A percentile compares a stretch with the other conserved stretches of the same genome.
phyloP scores from a whole-genome alignment of 2,797 vertebrate genomes.

The Myotis pilosus region DNA sequence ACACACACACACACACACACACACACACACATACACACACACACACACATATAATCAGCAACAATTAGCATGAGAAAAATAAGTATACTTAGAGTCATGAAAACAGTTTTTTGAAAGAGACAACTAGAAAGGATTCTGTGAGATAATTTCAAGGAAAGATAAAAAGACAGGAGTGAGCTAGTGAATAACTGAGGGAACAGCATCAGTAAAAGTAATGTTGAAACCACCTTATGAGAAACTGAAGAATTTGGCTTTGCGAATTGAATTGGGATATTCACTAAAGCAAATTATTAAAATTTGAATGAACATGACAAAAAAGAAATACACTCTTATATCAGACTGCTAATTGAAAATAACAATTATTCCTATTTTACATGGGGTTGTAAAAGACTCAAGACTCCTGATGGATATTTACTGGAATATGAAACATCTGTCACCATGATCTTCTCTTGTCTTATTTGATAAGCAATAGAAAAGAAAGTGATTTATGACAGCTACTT shows the following conservation, averaged over 20 bases:
- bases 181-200: rapidly evolving
- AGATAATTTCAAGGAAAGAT: not conserved
- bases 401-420: not conserved
- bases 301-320: not conserved
- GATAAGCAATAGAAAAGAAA: not conserved
- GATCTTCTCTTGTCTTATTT: not conserved
- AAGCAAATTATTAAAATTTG: slow-evolving; percentile 19
- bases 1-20: not conserved
- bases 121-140: not conserved
- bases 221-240: not conserved
- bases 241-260: not conserved
- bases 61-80: not conserved
- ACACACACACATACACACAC: not conserved
- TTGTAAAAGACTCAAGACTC: not conserved
- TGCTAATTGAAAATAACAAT: not conserved
- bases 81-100: not conserved
- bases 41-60: not conserved
- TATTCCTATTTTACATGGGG: not conserved
- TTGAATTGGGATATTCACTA: not conserved
- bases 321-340: not conserved
- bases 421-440: slow-evolving; percentile 11
- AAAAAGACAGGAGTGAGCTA: not conserved
- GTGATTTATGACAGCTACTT: slow-evolving; percentile 35
- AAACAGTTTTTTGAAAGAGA: not conserved
- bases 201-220: not conserved